phyloP scores from a whole-genome alignment of 2,113 vertebrate species.

The Pygoscelis adeliae region DNA sequence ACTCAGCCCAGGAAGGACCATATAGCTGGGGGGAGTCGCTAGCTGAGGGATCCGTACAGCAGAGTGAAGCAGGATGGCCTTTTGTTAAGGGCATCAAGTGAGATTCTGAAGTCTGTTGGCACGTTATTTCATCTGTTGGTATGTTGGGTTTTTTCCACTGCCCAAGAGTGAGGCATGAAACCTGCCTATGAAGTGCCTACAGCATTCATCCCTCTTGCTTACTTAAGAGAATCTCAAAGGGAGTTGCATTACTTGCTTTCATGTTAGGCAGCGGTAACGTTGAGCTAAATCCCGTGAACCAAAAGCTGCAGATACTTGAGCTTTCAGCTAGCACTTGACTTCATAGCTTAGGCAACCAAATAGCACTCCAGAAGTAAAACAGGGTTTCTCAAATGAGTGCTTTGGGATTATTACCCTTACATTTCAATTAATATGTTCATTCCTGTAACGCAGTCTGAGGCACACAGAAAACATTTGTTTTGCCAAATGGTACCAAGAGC shows the following conservation, averaged over 20 bases:
- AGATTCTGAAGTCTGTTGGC: background rate
- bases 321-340: background rate
- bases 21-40: fast-evolving
- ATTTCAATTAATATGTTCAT: background rate
- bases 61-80: background rate
- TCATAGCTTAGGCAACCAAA: background rate
- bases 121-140: background rate
- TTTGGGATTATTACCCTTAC: background rate
- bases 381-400: background rate
- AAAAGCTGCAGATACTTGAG: background rate
- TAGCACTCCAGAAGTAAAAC: background rate
- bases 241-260: background rate
- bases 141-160: background rate
- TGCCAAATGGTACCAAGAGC: background rate
- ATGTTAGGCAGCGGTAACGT: background rate
- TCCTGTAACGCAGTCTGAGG: background rate
- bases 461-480: background rate
- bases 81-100: background rate
- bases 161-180: background rate
- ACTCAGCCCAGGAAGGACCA: background rate
- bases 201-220: background rate
- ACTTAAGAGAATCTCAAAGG: background rate
- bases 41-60: background rate
- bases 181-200: background rate
- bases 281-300: background rate